Evolutionary conservation across 1,140 invertebrate genomes (phyloP).

Genomic region (Pygmarrhopalites habei): DNA sequence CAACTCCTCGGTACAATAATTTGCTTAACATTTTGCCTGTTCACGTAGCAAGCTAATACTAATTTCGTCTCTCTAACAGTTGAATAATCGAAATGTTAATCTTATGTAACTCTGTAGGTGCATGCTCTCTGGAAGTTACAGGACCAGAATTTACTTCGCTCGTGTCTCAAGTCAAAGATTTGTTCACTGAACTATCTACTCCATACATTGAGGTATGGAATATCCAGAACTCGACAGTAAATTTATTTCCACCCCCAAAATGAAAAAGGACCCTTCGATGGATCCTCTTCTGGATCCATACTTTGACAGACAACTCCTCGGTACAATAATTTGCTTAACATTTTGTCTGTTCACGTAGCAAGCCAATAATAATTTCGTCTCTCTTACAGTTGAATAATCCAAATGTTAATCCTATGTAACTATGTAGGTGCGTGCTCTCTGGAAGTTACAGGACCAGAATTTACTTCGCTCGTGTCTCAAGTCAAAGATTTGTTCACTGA

Average conservation of each 20-base stretch:
- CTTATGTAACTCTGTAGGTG: too few relatives aligned
- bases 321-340: too few relatives aligned
- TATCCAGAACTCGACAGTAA: not conserved
- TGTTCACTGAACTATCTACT: conserved; percentile 32
- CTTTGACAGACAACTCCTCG: conserved; percentile 34
- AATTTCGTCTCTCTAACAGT: too few relatives aligned
- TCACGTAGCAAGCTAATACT: too few relatives aligned
- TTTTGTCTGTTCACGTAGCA: too few relatives aligned
- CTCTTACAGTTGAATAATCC: too few relatives aligned
- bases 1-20: too few relatives aligned
- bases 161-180: conserved; percentile 36
- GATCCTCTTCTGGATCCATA: conserved; percentile 33
- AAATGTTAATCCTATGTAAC: too few relatives aligned
- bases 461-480: conserved; percentile 30
- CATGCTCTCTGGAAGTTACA: conserved; percentile 33
- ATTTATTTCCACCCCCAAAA: not conserved
- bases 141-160: conserved; percentile 30
- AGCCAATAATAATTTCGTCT: too few relatives aligned
- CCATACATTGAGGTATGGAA: conserved; percentile 26
- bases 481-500: conserved; percentile 38
- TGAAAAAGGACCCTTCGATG: not conserved
- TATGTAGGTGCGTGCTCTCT: conserved; percentile 38
- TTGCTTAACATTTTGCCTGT: too few relatives aligned
- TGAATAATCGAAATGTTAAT: too few relatives aligned
- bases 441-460: conserved; percentile 30